A percentile compares a stretch with the other conserved stretches of the same genome.
Conservation (phyloP, 2,113 vertebrate species). For the Nansenia antarctica region DNA sequence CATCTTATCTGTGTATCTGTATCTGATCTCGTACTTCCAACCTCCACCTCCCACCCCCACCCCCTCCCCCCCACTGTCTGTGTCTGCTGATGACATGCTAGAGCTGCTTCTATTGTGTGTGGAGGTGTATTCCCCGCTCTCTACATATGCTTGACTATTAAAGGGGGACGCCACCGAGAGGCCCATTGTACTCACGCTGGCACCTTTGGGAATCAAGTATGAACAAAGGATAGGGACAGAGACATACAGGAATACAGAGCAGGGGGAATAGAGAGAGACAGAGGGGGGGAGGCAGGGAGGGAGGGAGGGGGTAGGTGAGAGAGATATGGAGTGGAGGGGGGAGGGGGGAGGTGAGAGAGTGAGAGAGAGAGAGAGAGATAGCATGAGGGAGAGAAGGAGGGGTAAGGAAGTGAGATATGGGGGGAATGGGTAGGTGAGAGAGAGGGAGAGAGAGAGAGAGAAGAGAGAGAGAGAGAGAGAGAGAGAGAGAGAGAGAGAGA, state of each 20-base stretch:
- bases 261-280: not conserved
- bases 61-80: conserved; percentile 3
- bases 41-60: not conserved
- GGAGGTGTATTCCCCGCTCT: conserved; percentile 16
- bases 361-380: not conserved
- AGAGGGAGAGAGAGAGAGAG: not conserved
- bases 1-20: conserved; percentile 42
- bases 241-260: conserved; percentile 12
- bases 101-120: conserved; percentile 15
- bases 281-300: not conserved
- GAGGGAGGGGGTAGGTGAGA: not conserved
- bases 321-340: not conserved
- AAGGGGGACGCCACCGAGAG: conserved; percentile 19
- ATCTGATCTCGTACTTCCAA: not conserved
- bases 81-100: conserved; percentile 34
- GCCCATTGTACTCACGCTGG: conserved; percentile 29
- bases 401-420: not conserved
- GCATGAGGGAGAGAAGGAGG: not conserved
- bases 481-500: conserved; percentile 8
- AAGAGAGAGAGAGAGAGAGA: conserved; percentile 16
- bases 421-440: not conserved
- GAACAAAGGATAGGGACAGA: conserved; percentile 57
- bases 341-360: not conserved
- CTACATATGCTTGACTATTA: conserved; percentile 55
- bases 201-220: conserved; percentile 65